Conservation (phyloP, 2,797 vertebrate genomes). For the Alosa sapidissima region DNA sequence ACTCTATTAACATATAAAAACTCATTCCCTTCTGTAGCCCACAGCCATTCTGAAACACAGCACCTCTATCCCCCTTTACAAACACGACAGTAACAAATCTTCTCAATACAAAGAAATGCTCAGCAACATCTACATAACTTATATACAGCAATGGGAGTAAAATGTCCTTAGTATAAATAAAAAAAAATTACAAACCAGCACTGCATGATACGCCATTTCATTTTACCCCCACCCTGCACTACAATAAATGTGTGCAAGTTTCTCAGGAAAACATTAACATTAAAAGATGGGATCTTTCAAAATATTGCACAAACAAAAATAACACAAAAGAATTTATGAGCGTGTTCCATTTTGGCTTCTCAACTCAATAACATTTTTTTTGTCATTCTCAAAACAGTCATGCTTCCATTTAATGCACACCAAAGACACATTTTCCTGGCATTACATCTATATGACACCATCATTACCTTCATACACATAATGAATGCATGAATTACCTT, state of each 20-base stretch:
- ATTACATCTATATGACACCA: background rate
- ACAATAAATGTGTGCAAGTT: constrained; percentile 55
- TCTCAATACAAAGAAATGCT: constrained; percentile 74
- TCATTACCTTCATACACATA: background rate
- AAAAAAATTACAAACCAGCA: constrained; percentile 70
- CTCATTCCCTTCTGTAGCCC: constrained; percentile 68
- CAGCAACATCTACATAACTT: constrained; percentile 68
- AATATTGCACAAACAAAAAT: constrained; percentile 79
- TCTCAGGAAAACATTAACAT: constrained; percentile 49
- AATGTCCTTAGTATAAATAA: constrained; percentile 81
- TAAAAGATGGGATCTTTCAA: constrained; percentile 55
- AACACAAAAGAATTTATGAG: constrained; percentile 24
- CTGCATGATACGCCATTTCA: constrained; percentile 21
- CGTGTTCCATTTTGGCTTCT: constrained; percentile 12
- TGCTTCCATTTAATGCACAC: constrained; percentile 22
- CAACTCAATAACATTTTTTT: background rate
- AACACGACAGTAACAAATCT: constrained; percentile 58
- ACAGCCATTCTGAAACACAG: constrained; percentile 5
- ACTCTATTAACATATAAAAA: constrained; percentile 22
- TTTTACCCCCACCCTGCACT: constrained; percentile 55
- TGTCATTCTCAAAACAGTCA: background rate
- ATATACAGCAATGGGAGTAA: constrained; percentile 72
- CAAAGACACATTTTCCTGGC: constrained; percentile 8
- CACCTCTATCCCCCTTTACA: constrained; percentile 51
- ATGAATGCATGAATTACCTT: background rate